A percentile compares a stretch with the other conserved stretches of the same genome.
phyloP scores from a whole-genome alignment of 64 coral and sea anemone genomes.

The Acropora tenuis region DNA sequence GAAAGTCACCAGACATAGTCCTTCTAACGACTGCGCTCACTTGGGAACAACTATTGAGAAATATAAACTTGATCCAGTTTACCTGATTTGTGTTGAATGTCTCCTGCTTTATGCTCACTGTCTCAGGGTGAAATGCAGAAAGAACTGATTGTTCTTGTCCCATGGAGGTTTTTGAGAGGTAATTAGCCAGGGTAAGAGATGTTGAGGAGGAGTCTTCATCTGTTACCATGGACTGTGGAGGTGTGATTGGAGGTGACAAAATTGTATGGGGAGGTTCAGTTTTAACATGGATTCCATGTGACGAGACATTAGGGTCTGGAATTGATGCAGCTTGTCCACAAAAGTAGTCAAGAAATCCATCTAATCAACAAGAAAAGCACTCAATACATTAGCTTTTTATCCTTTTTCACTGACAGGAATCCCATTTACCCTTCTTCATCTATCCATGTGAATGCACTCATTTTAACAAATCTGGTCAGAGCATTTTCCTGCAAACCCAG shows the following conservation, averaged over 20 bases:
- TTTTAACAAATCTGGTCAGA: too few species aligned
- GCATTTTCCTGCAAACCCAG: too few species aligned
- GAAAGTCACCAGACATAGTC: too few species aligned
- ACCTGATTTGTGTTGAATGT: not conserved
- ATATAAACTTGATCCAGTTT: not conserved
- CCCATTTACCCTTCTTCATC: too few species aligned
- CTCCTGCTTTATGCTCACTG: slow-evolving; percentile 8
- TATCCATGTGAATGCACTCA: too few species aligned
- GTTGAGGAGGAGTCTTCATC: slow-evolving; percentile 10
- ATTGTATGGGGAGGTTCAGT: slow-evolving; percentile 25
- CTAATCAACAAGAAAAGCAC: not conserved
- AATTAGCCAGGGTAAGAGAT: slow-evolving; percentile 16
- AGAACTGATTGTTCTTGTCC: slow-evolving; percentile 20
- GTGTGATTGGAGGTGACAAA: slow-evolving; percentile 60
- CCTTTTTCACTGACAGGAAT: too few species aligned
- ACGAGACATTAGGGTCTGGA: not conserved
- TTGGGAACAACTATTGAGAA: not conserved
- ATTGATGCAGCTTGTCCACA: not conserved
- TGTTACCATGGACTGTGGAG: slow-evolving; percentile 63
- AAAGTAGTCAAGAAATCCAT: slow-evolving; percentile 37
- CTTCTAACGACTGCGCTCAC: too few species aligned
- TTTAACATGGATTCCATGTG: slow-evolving; percentile 42
- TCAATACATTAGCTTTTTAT: too few species aligned
- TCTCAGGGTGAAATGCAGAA: not conserved
- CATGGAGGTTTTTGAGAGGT: not conserved